Conservation (phyloP, 2,888 invertebrate genomes). For the Phortica okadai region DNA sequence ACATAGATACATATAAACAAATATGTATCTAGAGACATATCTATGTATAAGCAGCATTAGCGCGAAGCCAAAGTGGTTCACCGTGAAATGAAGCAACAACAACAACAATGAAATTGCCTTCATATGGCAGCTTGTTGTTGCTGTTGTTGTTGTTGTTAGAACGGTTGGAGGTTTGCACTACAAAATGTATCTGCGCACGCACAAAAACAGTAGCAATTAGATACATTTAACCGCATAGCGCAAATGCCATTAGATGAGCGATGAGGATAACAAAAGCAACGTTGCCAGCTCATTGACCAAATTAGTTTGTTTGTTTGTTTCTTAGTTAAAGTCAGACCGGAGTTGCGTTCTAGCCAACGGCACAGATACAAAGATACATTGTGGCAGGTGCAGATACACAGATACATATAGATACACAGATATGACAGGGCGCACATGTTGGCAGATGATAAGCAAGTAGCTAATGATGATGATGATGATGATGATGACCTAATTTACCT, state of each 20-base stretch:
- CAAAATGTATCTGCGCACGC: background rate
- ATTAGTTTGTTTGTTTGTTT: background rate
- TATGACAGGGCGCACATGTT: background rate
- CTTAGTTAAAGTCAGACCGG: background rate
- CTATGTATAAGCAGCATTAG: background rate
- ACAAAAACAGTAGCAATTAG: background rate
- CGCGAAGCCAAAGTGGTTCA: background rate
- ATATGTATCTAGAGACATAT: too few species aligned
- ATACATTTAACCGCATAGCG: background rate
- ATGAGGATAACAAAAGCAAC: background rate
- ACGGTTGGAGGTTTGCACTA: background rate
- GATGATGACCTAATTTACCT: background rate
- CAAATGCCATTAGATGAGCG: background rate
- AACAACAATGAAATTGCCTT: too few species aligned
- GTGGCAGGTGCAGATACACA: constrained; percentile 11
- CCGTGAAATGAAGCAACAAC: background rate
- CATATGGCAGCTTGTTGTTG: too few species aligned
- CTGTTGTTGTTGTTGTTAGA: background rate
- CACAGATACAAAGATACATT: constrained; percentile 49
- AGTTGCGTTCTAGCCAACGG: constrained; percentile 49
- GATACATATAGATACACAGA: background rate
- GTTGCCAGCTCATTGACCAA: background rate
- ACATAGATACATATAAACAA: too few species aligned
- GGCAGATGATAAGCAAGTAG: background rate
- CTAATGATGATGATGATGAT: background rate